Evolutionary conservation across 2,888 invertebrate genomes (phyloP).

Genomic region (Sesamia inferens): DNA sequence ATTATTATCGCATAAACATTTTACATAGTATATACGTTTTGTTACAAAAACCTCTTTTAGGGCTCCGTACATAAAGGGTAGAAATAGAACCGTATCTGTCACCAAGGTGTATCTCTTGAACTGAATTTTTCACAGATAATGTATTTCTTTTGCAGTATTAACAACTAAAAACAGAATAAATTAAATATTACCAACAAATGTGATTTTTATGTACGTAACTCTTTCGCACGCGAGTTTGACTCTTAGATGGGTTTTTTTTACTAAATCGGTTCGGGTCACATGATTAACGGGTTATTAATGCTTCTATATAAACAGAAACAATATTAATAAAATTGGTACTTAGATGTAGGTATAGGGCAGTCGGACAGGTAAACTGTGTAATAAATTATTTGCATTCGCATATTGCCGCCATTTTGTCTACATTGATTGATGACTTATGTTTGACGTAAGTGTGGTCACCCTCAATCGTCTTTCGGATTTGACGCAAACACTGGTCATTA

Average conservation of each 20-base stretch:
- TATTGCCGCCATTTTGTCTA: slow-evolving; percentile 53
- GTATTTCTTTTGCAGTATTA: too few species aligned
- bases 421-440: slow-evolving; percentile 23
- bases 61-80: too few species aligned
- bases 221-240: too few species aligned
- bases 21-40: too few species aligned
- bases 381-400: slow-evolving; percentile 30
- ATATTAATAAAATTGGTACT: slow-evolving; percentile 15
- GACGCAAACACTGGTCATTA: neutral
- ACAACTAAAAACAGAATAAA: too few species aligned
- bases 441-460: slow-evolving; percentile 24
- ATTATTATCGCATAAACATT: neutral
- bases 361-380: neutral
- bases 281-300: slow-evolving; percentile 15
- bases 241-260: too few species aligned
- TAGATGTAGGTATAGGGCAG: slow-evolving; percentile 3
- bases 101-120: too few species aligned
- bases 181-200: too few species aligned
- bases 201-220: too few species aligned
- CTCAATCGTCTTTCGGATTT: slow-evolving; percentile 16
- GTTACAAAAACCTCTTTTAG: too few species aligned
- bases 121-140: too few species aligned
- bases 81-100: too few species aligned
- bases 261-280: neutral
- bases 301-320: slow-evolving; percentile 18